Evolutionary conservation across 2,113 vertebrate species (phyloP).

Genomic region (Oncorhynchus nerka): DNA sequence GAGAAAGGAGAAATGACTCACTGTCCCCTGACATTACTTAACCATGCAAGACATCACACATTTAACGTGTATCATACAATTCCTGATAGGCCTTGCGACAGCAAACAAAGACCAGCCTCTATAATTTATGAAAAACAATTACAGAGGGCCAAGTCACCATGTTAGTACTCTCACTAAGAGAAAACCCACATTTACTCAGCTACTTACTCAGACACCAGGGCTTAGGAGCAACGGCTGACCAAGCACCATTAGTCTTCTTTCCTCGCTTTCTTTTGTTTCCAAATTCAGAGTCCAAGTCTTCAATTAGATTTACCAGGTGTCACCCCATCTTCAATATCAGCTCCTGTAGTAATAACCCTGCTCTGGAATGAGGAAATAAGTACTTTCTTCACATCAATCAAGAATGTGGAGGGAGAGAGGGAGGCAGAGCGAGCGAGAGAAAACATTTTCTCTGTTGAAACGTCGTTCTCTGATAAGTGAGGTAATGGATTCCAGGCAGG

Average conservation of each 20-base stretch:
- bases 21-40: conserved; percentile 28
- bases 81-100: conserved; percentile 30
- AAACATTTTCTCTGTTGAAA: conserved; percentile 47
- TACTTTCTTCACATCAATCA: conserved; percentile 37
- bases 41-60: conserved; percentile 42
- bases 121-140: conserved; percentile 61
- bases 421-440: neutral
- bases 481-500: conserved; percentile 66
- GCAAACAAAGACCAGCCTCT: conserved; percentile 46
- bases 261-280: conserved; percentile 36
- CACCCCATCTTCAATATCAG: conserved; percentile 36
- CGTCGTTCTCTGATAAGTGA: conserved; percentile 58
- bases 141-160: conserved; percentile 25
- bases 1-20: conserved; percentile 10
- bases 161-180: conserved; percentile 39
- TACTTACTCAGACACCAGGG: conserved; percentile 6
- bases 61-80: conserved; percentile 42
- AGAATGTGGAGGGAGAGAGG: conserved; percentile 23
- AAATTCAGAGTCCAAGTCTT: conserved; percentile 36
- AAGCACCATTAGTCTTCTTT: conserved; percentile 30
- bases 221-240: neutral
- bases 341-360: conserved; percentile 39
- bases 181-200: conserved; percentile 32
- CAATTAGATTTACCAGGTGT: conserved; percentile 43
- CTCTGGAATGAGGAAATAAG: conserved; percentile 29